phyloP scores from a whole-genome alignment of 2,113 vertebrate species.

The Synchiropus splendidus region DNA sequence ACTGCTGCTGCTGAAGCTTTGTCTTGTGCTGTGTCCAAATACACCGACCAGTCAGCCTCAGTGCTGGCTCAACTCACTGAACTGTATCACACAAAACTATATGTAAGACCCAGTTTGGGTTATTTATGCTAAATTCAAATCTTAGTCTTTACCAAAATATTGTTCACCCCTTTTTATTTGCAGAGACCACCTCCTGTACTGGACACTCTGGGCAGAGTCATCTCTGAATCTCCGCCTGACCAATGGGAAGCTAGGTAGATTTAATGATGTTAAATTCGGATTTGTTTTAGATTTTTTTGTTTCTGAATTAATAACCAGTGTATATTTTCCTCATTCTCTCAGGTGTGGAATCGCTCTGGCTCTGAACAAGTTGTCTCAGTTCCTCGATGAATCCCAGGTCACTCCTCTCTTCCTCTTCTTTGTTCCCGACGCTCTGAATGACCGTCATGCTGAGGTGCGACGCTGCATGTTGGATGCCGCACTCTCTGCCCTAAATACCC shows the following conservation, averaged over 20 bases:
- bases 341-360: conserved; percentile 94
- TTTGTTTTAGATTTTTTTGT: too few species aligned
- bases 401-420: conserved; percentile 96
- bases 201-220: conserved; percentile 90
- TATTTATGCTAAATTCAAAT: background rate
- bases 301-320: too few species aligned
- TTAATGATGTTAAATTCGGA: background rate
- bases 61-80: conserved; percentile 84
- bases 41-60: conserved; percentile 73
- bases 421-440: conserved; percentile 93
- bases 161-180: background rate
- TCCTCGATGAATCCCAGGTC: conserved; percentile 83
- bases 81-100: conserved; percentile 93
- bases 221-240: conserved; percentile 92
- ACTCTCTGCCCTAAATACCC: conserved; percentile 86
- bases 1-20: conserved; percentile 85
- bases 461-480: conserved; percentile 95
- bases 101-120: conserved; percentile 71
- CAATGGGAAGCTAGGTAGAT: conserved; percentile 97
- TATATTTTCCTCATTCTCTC: conserved; percentile 8
- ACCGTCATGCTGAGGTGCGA: conserved; percentile 86
- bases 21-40: conserved; percentile 80
- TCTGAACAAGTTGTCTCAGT: conserved; percentile 87
- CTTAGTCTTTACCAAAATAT: background rate
- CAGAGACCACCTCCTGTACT: conserved; percentile 91